Evolutionary conservation across 2,797 vertebrate species (phyloP).

Genomic region (Chrysolophus pictus): DNA sequence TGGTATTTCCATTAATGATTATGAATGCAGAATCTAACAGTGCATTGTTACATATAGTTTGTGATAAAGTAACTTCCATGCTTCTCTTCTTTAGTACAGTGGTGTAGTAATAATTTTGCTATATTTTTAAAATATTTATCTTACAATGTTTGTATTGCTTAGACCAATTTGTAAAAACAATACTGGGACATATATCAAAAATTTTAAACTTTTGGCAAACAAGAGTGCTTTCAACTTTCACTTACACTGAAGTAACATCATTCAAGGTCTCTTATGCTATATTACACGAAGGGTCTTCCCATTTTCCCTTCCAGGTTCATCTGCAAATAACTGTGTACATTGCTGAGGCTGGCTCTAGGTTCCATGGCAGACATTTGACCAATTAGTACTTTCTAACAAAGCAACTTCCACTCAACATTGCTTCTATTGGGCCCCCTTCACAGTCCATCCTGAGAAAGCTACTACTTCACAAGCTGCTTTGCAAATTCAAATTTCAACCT

Average conservation of each 20-base stretch:
- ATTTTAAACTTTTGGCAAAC: not conserved
- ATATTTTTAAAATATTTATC: not conserved
- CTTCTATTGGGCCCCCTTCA: not conserved
- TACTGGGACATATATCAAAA: not conserved
- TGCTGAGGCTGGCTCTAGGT: not conserved
- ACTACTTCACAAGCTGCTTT: not conserved
- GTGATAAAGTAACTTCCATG: not conserved
- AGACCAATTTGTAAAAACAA: slow-evolving; percentile 14
- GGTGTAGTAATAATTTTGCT: slow-evolving; percentile 2
- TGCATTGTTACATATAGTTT: not conserved
- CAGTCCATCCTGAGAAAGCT: not conserved
- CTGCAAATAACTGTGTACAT: not conserved
- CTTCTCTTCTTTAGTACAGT: not conserved
- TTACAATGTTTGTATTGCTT: not conserved
- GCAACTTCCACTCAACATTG: not conserved
- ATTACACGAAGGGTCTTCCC: not conserved
- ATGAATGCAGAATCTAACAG: not conserved
- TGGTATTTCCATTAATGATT: slow-evolving; percentile 30
- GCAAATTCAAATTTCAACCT: not conserved
- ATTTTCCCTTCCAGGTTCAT: not conserved
- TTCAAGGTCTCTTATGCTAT: not conserved
- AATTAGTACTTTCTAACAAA: not conserved
- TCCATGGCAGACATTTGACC: not conserved
- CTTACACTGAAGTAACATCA: not conserved
- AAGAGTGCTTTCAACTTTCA: not conserved